Percentiles rank a stretch among this genome's conserved stretches.
These are phyloP conservation scores for Leucopsar rothschildi DNA, from an alignment of 2,113 vertebrate genomes.

Conservation along the genomic window DNA sequence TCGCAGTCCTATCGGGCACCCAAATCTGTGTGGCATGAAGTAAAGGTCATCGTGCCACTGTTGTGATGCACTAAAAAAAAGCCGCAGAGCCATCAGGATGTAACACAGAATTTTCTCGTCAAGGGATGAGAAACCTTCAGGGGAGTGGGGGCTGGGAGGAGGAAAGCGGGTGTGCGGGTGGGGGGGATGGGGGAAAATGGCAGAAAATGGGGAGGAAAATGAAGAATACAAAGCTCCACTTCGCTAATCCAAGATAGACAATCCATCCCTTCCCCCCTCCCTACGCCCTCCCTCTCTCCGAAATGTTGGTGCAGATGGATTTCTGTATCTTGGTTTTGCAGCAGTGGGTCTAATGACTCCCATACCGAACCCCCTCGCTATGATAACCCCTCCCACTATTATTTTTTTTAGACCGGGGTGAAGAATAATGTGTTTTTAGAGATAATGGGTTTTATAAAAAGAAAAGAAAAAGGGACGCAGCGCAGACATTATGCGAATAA, in stretches of 20 bases:
- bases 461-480: slow-evolving; percentile 65
- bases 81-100: slow-evolving; percentile 77
- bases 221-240: slow-evolving; percentile 60
- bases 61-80: slow-evolving; percentile 72
- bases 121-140: slow-evolving; percentile 62
- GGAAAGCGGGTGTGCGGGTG: slow-evolving; percentile 22
- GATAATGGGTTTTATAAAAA: slow-evolving; percentile 75
- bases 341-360: slow-evolving; percentile 79
- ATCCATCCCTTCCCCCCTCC: slow-evolving; percentile 66
- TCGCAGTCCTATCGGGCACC: slow-evolving; percentile 44
- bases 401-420: slow-evolving; percentile 63
- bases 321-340: slow-evolving; percentile 82
- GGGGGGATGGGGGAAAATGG: slow-evolving; percentile 45
- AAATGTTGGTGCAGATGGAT: slow-evolving; percentile 77
- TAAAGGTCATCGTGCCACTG: slow-evolving; percentile 75
- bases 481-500: slow-evolving; percentile 74
- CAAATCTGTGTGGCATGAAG: slow-evolving; percentile 66
- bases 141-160: slow-evolving; percentile 3
- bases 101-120: slow-evolving; percentile 77
- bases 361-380: slow-evolving; percentile 71
- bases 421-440: slow-evolving; percentile 82
- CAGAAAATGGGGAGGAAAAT: slow-evolving; percentile 56
- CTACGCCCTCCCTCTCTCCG: slow-evolving; percentile 65
- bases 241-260: slow-evolving; percentile 71
- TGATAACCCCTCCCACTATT: slow-evolving; percentile 76